A percentile compares a stretch with the other conserved stretches of the same genome.
Conservation (phyloP, 2,797 vertebrate genomes). For the Decapterus maruadsi region DNA sequence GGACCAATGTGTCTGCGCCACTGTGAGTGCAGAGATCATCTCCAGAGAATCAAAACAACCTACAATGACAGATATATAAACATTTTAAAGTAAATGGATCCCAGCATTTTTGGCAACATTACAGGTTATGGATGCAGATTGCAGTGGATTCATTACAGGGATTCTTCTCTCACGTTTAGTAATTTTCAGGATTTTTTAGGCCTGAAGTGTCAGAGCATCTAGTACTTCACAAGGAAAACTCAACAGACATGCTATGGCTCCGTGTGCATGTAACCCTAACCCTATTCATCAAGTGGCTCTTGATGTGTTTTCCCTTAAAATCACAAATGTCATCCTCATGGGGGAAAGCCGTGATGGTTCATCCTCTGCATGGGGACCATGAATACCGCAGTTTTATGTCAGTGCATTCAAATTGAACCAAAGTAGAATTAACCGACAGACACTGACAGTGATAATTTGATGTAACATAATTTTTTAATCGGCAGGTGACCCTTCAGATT, state of each 20-base stretch:
- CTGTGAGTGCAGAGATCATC: neutral
- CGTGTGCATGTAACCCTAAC: no score
- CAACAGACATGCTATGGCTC: no score
- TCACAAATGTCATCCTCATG: neutral
- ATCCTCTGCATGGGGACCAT: neutral
- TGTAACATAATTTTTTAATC: no score
- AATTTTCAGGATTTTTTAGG: neutral
- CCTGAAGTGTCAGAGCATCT: neutral
- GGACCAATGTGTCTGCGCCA: neutral
- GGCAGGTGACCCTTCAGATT: no score
- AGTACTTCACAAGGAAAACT: neutral
- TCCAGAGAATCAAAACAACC: constrained; percentile 15
- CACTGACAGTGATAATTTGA: no score
- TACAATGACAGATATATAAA: constrained; percentile 23
- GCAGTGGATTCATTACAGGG: no score
- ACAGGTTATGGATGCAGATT: neutral
- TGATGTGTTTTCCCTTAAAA: neutral
- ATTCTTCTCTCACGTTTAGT: neutral
- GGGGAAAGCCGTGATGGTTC: neutral
- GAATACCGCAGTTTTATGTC: neutral
- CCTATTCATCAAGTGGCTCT: no score
- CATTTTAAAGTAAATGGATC: constrained; percentile 14
- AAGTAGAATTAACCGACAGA: neutral
- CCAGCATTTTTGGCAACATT: neutral
- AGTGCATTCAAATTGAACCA: neutral